A percentile compares a stretch with the other conserved stretches of the same genome.
Evolutionary conservation across 2,113 vertebrate genomes (phyloP).

Genomic region (Coreoperca whiteheadi): DNA sequence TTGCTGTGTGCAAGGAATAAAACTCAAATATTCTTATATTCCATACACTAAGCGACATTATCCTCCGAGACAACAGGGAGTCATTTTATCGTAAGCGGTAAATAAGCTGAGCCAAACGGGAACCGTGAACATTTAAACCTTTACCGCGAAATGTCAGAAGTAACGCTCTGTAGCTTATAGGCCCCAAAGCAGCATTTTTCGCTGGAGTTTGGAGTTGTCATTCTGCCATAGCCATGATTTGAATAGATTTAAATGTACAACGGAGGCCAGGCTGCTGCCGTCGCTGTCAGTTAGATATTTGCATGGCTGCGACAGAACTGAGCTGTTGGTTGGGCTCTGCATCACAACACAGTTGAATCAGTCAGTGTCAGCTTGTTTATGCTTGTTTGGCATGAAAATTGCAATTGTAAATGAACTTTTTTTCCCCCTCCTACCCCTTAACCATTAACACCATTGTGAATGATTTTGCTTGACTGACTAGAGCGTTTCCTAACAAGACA

Average conservation of each 20-base stretch:
- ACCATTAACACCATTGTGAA: constrained; percentile 5
- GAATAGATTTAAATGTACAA: constrained; percentile 74
- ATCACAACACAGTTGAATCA: constrained; percentile 38
- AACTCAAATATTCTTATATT: constrained; percentile 13
- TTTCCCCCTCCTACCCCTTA: neutral
- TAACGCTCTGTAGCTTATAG: neutral
- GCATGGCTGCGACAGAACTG: constrained; percentile 53
- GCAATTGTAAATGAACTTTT: neutral
- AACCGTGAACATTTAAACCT: constrained; percentile 36
- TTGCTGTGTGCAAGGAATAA: neutral
- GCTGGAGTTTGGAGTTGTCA: constrained; percentile 22
- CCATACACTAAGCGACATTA: neutral
- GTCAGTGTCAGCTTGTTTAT: constrained; percentile 40
- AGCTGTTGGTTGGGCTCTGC: constrained; percentile 30
- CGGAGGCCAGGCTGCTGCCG: constrained; percentile 35
- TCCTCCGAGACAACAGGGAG: neutral
- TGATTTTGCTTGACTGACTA: neutral
- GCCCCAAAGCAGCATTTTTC: constrained; percentile 6
- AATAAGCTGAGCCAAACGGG: constrained; percentile 4
- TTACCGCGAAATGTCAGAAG: constrained; percentile 14
- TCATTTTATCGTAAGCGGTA: neutral
- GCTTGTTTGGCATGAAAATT: neutral
- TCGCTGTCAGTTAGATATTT: constrained; percentile 69
- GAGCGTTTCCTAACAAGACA: constrained; percentile 11
- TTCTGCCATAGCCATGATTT: constrained; percentile 52